Percentiles rank a stretch among this genome's conserved stretches.
Conservation (phyloP, 92 coral and sea anemone species). For the Zoanthus solanderi region DNA sequence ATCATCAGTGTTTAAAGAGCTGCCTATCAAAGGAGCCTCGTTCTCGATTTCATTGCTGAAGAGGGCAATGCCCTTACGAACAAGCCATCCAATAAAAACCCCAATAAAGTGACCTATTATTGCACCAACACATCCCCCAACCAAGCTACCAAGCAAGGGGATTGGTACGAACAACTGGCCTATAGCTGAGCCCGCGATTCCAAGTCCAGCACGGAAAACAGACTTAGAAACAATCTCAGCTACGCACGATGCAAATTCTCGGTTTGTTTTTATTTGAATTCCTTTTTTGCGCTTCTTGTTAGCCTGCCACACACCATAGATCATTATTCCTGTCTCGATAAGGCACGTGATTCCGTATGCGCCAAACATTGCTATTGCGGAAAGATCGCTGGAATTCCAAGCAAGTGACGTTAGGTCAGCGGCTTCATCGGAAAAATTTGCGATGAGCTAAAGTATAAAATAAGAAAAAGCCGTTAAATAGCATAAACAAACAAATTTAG, state of each 20-base stretch:
- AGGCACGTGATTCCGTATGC: conserved; percentile 30
- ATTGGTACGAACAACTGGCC: conserved; percentile 34
- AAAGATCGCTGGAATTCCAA: not conserved
- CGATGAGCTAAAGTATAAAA: conserved; percentile 2
- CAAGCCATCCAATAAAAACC: conserved; percentile 16
- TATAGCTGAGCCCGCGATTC: conserved; percentile 31
- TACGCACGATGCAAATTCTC: conserved; percentile 33
- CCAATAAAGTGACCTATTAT: conserved; percentile 36
- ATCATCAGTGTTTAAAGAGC: not conserved
- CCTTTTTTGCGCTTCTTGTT: conserved; percentile 40
- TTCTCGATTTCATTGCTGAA: not conserved
- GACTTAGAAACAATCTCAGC: conserved; percentile 11
- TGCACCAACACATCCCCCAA: conserved; percentile 29
- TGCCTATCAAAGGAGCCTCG: not conserved
- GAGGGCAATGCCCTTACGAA: conserved; percentile 1
- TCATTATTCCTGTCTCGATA: conserved; percentile 21
- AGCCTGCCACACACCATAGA: conserved; percentile 30
- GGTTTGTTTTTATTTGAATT: conserved; percentile 26
- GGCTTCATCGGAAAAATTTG: conserved; percentile 32
- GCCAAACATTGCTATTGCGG: not conserved
- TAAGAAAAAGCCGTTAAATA: no score
- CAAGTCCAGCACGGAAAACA: conserved; percentile 34
- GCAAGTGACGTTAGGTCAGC: conserved; percentile 2
- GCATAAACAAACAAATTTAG: no score
- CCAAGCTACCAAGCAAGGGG: conserved; percentile 26